A percentile compares a stretch with the other conserved stretches of the same genome.
phyloP scores from a whole-genome alignment of 2,113 vertebrate species.

The Osmerus eperlanus region DNA sequence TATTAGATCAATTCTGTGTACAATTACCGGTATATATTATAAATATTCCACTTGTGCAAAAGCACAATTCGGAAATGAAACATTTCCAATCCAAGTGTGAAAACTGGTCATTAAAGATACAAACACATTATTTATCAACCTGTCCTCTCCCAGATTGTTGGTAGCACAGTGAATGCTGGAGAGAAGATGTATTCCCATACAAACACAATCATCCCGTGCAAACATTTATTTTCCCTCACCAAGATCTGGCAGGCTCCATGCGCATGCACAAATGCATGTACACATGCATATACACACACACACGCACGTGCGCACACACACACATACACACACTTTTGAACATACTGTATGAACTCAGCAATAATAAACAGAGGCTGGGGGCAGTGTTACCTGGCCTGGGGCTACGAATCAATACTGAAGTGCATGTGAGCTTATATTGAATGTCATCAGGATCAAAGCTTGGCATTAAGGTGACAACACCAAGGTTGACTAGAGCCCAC shows the following conservation, averaged over 20 bases:
- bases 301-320: not conserved
- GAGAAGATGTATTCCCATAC: not conserved
- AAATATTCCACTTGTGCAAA: no score
- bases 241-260: not conserved
- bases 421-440: not conserved
- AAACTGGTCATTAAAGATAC: not conserved
- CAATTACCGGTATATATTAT: no score
- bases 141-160: not conserved
- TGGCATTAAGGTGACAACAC: constrained; percentile 4
- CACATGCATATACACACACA: not conserved
- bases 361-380: not conserved
- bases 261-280: not conserved
- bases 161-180: not conserved
- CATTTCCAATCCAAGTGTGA: not conserved
- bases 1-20: no score
- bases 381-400: not conserved
- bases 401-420: constrained; percentile 1
- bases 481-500: no score
- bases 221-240: not conserved
- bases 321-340: not conserved
- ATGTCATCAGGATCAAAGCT: not conserved
- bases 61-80: not conserved
- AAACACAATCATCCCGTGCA: not conserved
- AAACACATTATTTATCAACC: not conserved
- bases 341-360: not conserved